Conservation (phyloP, 2,888 invertebrate species). For the Eupeodes luniger region DNA sequence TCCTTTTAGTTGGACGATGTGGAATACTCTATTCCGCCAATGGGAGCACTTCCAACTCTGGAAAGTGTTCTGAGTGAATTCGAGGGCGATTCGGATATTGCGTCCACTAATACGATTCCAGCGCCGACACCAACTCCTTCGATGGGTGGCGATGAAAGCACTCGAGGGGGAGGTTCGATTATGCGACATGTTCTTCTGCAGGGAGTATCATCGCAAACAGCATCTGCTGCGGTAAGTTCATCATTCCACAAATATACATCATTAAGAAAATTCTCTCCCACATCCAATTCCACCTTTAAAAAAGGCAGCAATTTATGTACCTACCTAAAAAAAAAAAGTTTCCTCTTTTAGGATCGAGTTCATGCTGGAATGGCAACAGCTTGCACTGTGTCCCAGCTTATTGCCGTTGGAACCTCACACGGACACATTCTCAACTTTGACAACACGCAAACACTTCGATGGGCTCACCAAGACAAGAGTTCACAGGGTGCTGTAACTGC, state of each 20-base stretch:
- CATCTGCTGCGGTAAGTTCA: slow-evolving; percentile 91
- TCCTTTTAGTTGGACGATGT: slow-evolving; percentile 90
- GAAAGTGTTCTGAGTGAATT: slow-evolving; percentile 93
- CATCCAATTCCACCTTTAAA: too few species aligned
- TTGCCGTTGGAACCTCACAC: slow-evolving; percentile 97
- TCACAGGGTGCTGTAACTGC: slow-evolving; percentile 92
- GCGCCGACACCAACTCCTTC: slow-evolving; percentile 84
- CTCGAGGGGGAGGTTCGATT: slow-evolving; percentile 87
- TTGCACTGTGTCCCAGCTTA: slow-evolving; percentile 90
- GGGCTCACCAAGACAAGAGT: slow-evolving; percentile 89
- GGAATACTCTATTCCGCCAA: slow-evolving; percentile 92
- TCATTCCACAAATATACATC: neutral
- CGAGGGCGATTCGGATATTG: slow-evolving; percentile 87
- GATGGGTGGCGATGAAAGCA: slow-evolving; percentile 81
- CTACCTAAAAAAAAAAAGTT: neutral
- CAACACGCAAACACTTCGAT: slow-evolving; percentile 93
- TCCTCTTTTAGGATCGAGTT: slow-evolving; percentile 89
- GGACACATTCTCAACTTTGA: slow-evolving; percentile 95
- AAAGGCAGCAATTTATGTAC: too few species aligned
- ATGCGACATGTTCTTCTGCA: slow-evolving; percentile 92
- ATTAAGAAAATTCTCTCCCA: too few species aligned
- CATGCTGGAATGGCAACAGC: slow-evolving; percentile 95
- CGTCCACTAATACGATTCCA: slow-evolving; percentile 82
- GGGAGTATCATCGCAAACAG: slow-evolving; percentile 94
- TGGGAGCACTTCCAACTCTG: slow-evolving; percentile 90